These are phyloP conservation scores for Nasonia oneida DNA, from an alignment of 2,888 invertebrate species.

Conservation along the genomic window DNA sequence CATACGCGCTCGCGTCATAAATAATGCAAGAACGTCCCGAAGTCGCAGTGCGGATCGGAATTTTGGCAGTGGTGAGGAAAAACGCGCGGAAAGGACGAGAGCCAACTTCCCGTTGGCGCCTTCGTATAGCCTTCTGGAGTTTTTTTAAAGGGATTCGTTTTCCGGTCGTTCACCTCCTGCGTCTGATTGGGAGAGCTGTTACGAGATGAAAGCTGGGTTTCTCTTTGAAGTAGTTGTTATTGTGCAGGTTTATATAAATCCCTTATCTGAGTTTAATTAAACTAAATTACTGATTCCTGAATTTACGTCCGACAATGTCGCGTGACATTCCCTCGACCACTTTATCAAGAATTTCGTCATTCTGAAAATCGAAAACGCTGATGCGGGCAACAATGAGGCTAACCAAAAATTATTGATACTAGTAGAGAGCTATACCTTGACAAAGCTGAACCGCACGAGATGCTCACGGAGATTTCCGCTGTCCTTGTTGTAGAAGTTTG, in stretches of 20 bases:
- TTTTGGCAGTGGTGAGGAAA: neutral
- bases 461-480: conserved; percentile 66
- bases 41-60: conserved; percentile 38
- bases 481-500: conserved; percentile 91
- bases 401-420: no score
- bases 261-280: neutral
- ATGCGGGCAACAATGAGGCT: no score
- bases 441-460: neutral
- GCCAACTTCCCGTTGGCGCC: conserved; percentile 2
- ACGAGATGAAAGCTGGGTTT: neutral
- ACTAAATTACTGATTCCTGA: neutral
- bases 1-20: neutral
- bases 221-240: neutral
- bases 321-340: neutral
- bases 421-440: neutral
- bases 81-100: conserved; percentile 1
- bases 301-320: neutral
- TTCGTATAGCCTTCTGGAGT: neutral
- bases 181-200: neutral
- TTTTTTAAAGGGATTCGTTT: neutral
- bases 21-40: conserved; percentile 10
- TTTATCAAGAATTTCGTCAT: neutral
- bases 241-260: neutral
- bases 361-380: neutral
- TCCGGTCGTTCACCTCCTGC: neutral